Base-by-base conservation (phyloP, 1,140 invertebrate genomes). In the Meteorus sp. region DNA sequence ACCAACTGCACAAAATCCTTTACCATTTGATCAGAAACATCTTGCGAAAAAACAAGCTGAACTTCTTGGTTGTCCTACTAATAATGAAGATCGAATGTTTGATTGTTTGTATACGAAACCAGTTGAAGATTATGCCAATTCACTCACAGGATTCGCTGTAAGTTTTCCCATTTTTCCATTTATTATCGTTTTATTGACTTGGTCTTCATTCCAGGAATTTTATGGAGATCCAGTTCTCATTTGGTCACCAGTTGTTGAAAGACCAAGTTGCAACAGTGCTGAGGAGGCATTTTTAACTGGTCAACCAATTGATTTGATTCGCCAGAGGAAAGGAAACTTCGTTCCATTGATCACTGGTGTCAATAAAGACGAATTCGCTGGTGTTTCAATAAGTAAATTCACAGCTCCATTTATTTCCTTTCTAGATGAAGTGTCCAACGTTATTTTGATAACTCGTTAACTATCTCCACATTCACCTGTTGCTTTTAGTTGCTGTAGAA, bases 191-290 rank as follows among this genome's bases (percentile, higher is more conserved):
- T n/a, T n/a, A n/a, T n/a, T n/a, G n/a, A n/a, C n/a, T n/a, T n/a
- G n/a, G 8, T 13, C 17, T 23, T n/a, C 43, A 8, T n/a, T n/a
- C n/a, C 22, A 86, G 85, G 80, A 85, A 66, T 83, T 83, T 66
- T 69, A 79, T 11, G 71, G 64, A 9, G 81, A 89, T 72, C 87
- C 88, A 1, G 60, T 86, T 9, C 67, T 86, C 0, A 48, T 86
- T 1, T 91, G 87, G 85, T 68, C 72, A 15, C 87, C 89, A 1
- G 85, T 89, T 1, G 79, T 90, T 3, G 89, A 91, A 71, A 81
- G 82, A 0, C 84, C 88, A 67, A 83, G 83, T 85, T 61, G 64
- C 68, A n/a, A 85, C n/a, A n/a, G n/a, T n/a, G n/a, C n/a, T n/a
- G n/a, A n/a, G n/a, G n/a, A n/a, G n/a, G 89, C 68, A 71, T 91